Conservation (phyloP, 2,888 invertebrate species). For the Cosmia trapezina region DNA sequence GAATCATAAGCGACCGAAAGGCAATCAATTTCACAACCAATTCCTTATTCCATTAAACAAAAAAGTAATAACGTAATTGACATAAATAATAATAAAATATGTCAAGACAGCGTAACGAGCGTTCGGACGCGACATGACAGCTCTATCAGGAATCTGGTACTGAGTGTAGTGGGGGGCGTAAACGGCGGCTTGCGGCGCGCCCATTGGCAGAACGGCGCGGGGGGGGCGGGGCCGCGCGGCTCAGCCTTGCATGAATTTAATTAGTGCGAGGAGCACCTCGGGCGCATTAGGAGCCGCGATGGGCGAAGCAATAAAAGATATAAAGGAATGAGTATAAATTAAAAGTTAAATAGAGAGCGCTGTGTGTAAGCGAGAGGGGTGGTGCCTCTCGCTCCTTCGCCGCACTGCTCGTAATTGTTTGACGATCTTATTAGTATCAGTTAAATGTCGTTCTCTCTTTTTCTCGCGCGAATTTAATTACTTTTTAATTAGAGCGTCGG, state of each 20-base stretch:
- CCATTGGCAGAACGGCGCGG: slow-evolving; percentile 73
- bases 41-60: slow-evolving; percentile 90
- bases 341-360: slow-evolving; percentile 90
- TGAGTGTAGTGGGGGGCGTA: slow-evolving; percentile 76
- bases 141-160: slow-evolving; percentile 88
- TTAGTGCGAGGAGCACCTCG: slow-evolving; percentile 90
- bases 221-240: slow-evolving; percentile 74
- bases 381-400: slow-evolving; percentile 74
- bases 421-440: slow-evolving; percentile 91
- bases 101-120: slow-evolving; percentile 89
- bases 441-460: slow-evolving; percentile 89
- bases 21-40: slow-evolving; percentile 90
- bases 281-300: slow-evolving; percentile 90
- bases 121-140: slow-evolving; percentile 89
- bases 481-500: slow-evolving; percentile 87
- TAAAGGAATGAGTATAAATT: slow-evolving; percentile 91
- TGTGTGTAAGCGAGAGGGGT: slow-evolving; percentile 75
- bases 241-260: slow-evolving; percentile 91
- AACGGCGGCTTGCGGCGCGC: slow-evolving; percentile 66
- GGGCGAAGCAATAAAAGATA: slow-evolving; percentile 91
- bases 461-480: slow-evolving; percentile 90
- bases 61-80: slow-evolving; percentile 91
- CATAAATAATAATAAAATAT: slow-evolving; percentile 91
- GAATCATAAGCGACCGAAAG: slow-evolving; percentile 89
- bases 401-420: slow-evolving; percentile 89